Evolutionary conservation across 2,797 vertebrate species (phyloP), one percentile per base, ranked within the genome.

Genomic region (Nyctibius grandis): DNA sequence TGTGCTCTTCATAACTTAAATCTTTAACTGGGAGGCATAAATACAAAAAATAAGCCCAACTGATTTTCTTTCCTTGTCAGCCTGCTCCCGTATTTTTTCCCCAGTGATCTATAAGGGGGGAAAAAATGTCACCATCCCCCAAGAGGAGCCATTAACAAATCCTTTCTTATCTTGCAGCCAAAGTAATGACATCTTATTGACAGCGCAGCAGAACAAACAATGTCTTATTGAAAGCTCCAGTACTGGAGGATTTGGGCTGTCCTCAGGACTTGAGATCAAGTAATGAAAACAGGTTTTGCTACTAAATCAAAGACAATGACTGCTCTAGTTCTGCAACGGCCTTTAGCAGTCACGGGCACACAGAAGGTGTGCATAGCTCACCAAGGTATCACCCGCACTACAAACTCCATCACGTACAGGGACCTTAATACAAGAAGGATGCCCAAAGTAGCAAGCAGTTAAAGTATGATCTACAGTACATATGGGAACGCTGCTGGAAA

Each of bases 181-280:
- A 90, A 94, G 84, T 91, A 95, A 95, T 93, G 93, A 77, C 83
- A 88, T 90, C 91, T 95, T 95, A 97, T 85, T 95, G 96, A 85
- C 95, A 95, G 85, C 15, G 1, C 40, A 82, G 80, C 60, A 91
- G 70, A 88, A 75, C 79, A 89, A 97, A 97, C 88, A 96, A 84
- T 47, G 89, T 91, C 88, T 76, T 89, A 95, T 64, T 95, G 94
- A 95, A 96, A 93, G 70, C 80, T 84, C 40, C 51, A 21, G 63
- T 42, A 83, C 68, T 82, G 48, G 40, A 96, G 72, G 91, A 96
- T 94, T 94, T 96, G 67, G 74, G 63, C 83, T 95, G 47, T 91
- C 88, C 75, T 88, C 77, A 12, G 79, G 60, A 94, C 67, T 29
- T 76, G 85, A 91, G 83, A 86, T n/a, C 77, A 69, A 85, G 36